phyloP scores from a whole-genome alignment of 2,888 invertebrate genomes.

The Alcis repandata region DNA sequence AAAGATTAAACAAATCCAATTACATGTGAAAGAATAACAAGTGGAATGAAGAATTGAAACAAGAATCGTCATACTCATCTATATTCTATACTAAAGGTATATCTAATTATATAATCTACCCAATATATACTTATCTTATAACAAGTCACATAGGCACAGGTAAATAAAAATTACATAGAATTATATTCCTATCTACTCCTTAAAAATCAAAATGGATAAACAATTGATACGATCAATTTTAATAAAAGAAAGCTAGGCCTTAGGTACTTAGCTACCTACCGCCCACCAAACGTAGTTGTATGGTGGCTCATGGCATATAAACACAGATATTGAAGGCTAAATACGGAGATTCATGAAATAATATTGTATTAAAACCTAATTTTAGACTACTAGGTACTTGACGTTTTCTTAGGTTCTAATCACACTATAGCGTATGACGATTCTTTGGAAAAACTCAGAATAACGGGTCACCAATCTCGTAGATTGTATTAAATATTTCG shows the following conservation, averaged over 20 bases:
- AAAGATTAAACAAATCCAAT: slow-evolving; percentile 54
- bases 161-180: slow-evolving; percentile 31
- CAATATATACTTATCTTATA: slow-evolving; percentile 29
- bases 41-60: slow-evolving; percentile 60
- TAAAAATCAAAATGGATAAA: slow-evolving; percentile 8
- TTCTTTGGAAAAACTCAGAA: slow-evolving; percentile 29
- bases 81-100: slow-evolving; percentile 5
- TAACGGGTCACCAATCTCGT: not conserved
- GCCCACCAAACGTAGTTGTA: slow-evolving; percentile 1
- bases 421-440: slow-evolving; percentile 36
- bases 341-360: slow-evolving; percentile 31
- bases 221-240: slow-evolving; percentile 3
- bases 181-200: slow-evolving; percentile 35
- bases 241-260: not conserved
- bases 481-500: slow-evolving; percentile 7
- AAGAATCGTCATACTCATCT: slow-evolving; percentile 41
- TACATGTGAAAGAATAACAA: slow-evolving; percentile 80
- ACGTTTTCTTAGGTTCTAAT: slow-evolving; percentile 21
- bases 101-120: slow-evolving; percentile 15
- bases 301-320: slow-evolving; percentile 2
- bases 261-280: not conserved
- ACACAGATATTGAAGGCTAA: slow-evolving; percentile 7
- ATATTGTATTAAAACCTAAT: slow-evolving; percentile 13
- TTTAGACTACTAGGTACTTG: slow-evolving; percentile 1
- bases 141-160: slow-evolving; percentile 41